Evolutionary conservation across 2,888 invertebrate species (phyloP).

Genomic region (Pseudeuparius sepicola): DNA sequence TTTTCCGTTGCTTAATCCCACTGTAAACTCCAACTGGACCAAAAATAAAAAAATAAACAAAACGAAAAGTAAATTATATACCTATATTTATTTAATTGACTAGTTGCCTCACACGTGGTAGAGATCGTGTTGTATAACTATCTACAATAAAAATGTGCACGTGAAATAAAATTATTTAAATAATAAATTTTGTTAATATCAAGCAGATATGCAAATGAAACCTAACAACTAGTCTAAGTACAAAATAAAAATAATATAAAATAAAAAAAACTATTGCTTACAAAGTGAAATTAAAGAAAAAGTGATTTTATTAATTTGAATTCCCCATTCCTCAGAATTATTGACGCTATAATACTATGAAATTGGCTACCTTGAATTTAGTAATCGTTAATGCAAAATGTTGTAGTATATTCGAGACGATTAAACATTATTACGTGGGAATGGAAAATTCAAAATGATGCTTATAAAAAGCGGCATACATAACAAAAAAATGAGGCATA

Average conservation of each 20-base stretch:
- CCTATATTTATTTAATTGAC: constrained; percentile 36
- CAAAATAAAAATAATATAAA: constrained; percentile 25
- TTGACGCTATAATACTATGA: no score
- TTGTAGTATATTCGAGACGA: no score
- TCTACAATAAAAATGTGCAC: constrained; percentile 34
- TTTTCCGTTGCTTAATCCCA: constrained; percentile 22
- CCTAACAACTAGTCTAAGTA: constrained; percentile 26
- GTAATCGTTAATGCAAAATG: no score
- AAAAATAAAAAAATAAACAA: constrained; percentile 27
- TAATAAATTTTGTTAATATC: constrained; percentile 25
- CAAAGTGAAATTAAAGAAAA: background rate
- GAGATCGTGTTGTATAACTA: constrained; percentile 35
- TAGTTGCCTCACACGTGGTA: constrained; percentile 42
- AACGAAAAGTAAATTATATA: constrained; percentile 32
- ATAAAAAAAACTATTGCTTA: constrained; percentile 16
- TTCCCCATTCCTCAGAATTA: no score
- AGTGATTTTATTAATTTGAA: no score
- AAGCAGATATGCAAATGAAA: constrained; percentile 27
- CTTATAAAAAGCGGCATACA: no score
- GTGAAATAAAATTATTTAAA: constrained; percentile 30
- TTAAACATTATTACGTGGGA: no score
- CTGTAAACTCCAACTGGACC: constrained; percentile 30
- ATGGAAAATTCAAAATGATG: no score
- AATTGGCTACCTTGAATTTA: no score
- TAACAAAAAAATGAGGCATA: constrained; percentile 31